Percentiles rank a stretch among this genome's conserved stretches.
phyloP scores from a whole-genome alignment of 2,888 invertebrate genomes.

The Amblyjoppa fuscipennis region DNA sequence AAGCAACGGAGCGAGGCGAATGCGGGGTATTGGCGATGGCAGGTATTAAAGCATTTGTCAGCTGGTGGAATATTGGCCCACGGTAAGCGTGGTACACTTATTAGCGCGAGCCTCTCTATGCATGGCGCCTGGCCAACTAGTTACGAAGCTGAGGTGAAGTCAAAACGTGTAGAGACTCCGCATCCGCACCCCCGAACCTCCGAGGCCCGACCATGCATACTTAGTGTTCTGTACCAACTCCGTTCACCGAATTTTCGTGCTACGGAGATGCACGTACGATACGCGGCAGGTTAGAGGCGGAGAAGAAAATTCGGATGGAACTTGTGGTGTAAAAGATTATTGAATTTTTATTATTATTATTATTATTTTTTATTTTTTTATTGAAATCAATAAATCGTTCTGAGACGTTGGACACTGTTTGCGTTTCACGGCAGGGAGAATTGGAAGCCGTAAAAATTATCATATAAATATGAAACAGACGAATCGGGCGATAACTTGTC shows the following conservation, averaged over 20 bases:
- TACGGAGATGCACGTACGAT: slow-evolving; percentile 9
- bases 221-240: slow-evolving; percentile 59
- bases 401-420: neutral
- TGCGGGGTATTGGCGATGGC: slow-evolving; percentile 79
- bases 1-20: slow-evolving; percentile 39
- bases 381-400: neutral
- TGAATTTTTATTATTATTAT: neutral
- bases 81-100: slow-evolving; percentile 67
- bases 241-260: slow-evolving; percentile 47
- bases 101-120: slow-evolving; percentile 70
- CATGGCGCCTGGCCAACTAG: slow-evolving; percentile 83
- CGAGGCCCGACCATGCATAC: slow-evolving; percentile 72
- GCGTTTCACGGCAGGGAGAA: neutral
- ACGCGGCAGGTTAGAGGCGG: neutral
- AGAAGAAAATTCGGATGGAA: neutral
- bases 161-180: slow-evolving; percentile 73
- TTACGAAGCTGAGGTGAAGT: slow-evolving; percentile 79
- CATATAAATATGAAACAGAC: slow-evolving; percentile 7
- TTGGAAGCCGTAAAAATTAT: slow-evolving; percentile 8
- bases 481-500: neutral
- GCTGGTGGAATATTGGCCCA: slow-evolving; percentile 79
- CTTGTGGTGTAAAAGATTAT: neutral
- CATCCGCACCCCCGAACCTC: slow-evolving; percentile 55
- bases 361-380: neutral
- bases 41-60: slow-evolving; percentile 84